Percentiles rank a stretch among this genome's conserved stretches.
phyloP scores from a whole-genome alignment of 2,888 invertebrate genomes.

The Thymelicus acteon region DNA sequence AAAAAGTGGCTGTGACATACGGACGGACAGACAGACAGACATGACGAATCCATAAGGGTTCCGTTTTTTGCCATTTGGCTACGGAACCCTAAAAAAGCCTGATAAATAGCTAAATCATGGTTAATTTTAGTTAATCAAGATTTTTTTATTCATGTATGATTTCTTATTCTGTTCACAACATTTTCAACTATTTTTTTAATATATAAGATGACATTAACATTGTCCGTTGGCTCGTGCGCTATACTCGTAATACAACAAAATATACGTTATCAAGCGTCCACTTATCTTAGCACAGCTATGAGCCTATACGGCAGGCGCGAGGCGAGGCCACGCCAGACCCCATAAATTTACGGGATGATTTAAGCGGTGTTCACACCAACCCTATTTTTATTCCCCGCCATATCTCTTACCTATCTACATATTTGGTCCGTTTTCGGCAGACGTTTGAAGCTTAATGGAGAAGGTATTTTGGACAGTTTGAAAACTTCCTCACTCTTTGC shows the following conservation, averaged over 20 bases:
- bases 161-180: too few relatives aligned
- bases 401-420: slow-evolving; percentile 60
- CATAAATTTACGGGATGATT: slow-evolving; percentile 68
- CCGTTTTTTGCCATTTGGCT: too few relatives aligned
- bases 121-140: too few relatives aligned
- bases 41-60: too few relatives aligned
- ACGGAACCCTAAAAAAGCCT: too few relatives aligned
- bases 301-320: slow-evolving; percentile 16
- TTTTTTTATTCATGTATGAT: too few relatives aligned
- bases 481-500: neutral
- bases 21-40: too few relatives aligned
- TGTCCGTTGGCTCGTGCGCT: too few relatives aligned
- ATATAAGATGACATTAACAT: too few relatives aligned
- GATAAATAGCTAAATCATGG: too few relatives aligned
- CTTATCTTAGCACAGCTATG: slow-evolving; percentile 33
- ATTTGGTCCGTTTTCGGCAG: slow-evolving; percentile 56
- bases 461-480: neutral
- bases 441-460: neutral
- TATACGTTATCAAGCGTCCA: slow-evolving; percentile 4
- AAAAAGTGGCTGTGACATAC: too few relatives aligned
- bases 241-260: neutral
- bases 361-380: slow-evolving; percentile 69
- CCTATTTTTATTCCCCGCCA: slow-evolving; percentile 65
- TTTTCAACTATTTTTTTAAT: too few relatives aligned
- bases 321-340: slow-evolving; percentile 51